These are phyloP conservation scores for Pangasius macronema DNA, from an alignment of 2,797 vertebrate genomes.

Conservation along the genomic window DNA sequence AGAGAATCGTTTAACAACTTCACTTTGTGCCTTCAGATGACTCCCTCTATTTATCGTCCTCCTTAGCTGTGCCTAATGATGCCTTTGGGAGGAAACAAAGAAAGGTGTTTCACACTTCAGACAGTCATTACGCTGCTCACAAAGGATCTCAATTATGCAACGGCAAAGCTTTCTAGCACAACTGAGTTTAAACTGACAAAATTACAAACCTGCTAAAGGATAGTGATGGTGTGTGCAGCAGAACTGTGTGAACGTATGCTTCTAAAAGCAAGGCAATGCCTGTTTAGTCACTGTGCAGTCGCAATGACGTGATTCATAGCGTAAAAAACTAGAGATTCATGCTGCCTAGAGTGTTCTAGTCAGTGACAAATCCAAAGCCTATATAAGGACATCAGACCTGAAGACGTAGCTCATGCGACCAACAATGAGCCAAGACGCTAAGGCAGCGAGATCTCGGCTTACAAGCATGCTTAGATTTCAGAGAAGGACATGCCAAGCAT, in stretches of 20 bases:
- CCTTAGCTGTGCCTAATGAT: conserved; percentile 62
- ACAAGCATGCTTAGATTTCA: neutral
- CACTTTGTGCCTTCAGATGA: conserved; percentile 57
- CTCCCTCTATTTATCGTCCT: conserved; percentile 61
- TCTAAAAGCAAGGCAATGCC: neutral
- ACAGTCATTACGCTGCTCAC: conserved; percentile 50
- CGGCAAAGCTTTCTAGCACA: conserved; percentile 7
- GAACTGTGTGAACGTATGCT: neutral
- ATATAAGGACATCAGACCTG: neutral
- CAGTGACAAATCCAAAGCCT: neutral
- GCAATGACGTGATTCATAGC: neutral
- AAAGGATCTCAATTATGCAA: conserved; percentile 45
- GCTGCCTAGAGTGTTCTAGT: neutral
- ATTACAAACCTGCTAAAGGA: neutral
- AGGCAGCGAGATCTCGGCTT: neutral
- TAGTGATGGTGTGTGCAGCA: neutral
- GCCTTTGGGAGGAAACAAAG: conserved; percentile 63
- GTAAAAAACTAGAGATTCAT: neutral
- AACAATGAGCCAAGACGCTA: neutral
- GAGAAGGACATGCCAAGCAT: neutral
- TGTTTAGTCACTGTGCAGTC: neutral
- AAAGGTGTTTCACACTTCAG: conserved; percentile 46
- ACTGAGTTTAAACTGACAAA: neutral
- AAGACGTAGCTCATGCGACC: neutral
- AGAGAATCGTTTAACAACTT: conserved; percentile 60